A percentile compares a stretch with the other conserved stretches of the same genome.
Evolutionary conservation across 1,140 invertebrate genomes (phyloP).

Genomic region (Ephestia elutella): DNA sequence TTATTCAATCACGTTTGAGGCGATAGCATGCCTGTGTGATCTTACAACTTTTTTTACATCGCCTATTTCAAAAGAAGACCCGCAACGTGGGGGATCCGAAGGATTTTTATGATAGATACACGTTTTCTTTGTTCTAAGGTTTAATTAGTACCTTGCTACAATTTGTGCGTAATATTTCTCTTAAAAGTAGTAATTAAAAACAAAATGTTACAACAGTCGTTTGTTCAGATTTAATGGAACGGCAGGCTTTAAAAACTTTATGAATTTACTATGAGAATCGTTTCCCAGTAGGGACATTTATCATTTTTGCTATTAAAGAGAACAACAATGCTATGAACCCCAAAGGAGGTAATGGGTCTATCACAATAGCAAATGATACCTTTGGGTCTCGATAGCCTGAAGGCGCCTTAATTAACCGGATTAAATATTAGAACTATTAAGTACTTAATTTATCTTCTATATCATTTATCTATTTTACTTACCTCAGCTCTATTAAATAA

Average conservation of each 20-base stretch:
- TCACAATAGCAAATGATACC: conserved; percentile 71
- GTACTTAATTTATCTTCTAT: background rate
- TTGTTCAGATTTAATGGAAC: conserved; percentile 18
- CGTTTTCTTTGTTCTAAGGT: conserved; percentile 47
- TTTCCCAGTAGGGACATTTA: conserved; percentile 61
- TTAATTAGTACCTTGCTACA: conserved; percentile 59
- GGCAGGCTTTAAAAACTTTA: conserved; percentile 25
- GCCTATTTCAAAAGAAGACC: conserved; percentile 31
- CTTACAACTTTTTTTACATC: conserved; percentile 43
- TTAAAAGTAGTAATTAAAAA: conserved; percentile 14
- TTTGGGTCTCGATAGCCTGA: conserved; percentile 49
- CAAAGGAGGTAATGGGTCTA: conserved; percentile 59
- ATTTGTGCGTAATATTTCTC: conserved; percentile 34
- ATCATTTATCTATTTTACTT: too few species aligned
- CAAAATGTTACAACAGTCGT: conserved; percentile 16
- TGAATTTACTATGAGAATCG: conserved; percentile 39
- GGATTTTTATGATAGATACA: conserved; percentile 35
- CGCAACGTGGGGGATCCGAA: conserved; percentile 59
- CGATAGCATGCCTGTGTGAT: conserved; percentile 48
- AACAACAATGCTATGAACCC: conserved; percentile 61
- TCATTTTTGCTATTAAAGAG: conserved; percentile 70
- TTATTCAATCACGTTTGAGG: conserved; percentile 61
- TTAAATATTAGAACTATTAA: background rate
- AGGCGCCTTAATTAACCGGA: conserved; percentile 66
- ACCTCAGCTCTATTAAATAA: too few species aligned